Evolutionary conservation across 35 echinoderm and acorn worm species (phyloP).

Genomic region (Diadema setosum): DNA sequence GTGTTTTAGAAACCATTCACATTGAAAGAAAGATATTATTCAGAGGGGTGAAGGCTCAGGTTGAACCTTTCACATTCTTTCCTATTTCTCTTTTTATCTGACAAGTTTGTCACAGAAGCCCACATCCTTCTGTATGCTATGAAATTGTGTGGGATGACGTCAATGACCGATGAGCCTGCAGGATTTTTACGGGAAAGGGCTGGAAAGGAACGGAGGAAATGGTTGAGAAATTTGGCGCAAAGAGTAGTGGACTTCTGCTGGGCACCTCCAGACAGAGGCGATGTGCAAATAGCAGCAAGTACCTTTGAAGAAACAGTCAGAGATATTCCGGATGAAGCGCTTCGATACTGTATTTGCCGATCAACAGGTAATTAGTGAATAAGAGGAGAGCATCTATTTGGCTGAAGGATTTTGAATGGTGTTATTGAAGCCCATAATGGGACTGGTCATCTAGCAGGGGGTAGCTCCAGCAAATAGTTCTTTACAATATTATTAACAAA

Average conservation of each 20-base stretch:
- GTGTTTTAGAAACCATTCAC: no score
- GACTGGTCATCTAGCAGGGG: no score
- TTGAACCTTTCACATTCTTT: no score
- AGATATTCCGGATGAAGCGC: not conserved
- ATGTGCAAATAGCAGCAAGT: not conserved
- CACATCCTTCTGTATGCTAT: not conserved
- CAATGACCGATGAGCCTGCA: not conserved
- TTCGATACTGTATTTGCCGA: not conserved
- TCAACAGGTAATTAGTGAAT: not conserved
- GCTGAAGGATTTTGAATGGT: not conserved
- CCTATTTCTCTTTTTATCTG: no score
- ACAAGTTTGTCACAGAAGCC: not conserved
- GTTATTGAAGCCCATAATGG: no score
- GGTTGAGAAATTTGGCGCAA: not conserved
- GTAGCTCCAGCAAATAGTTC: not conserved
- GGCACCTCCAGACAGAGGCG: not conserved
- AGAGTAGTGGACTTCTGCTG: not conserved
- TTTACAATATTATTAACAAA: not conserved
- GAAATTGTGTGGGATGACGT: not conserved
- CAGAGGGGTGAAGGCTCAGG: no score
- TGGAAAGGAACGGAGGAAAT: not conserved
- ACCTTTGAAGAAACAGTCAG: not conserved
- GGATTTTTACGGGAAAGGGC: not conserved
- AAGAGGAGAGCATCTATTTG: not conserved
- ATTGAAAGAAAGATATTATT: no score